phyloP scores from a whole-genome alignment of 2,888 invertebrate genomes.

The Caenorhabditis japonica region DNA sequence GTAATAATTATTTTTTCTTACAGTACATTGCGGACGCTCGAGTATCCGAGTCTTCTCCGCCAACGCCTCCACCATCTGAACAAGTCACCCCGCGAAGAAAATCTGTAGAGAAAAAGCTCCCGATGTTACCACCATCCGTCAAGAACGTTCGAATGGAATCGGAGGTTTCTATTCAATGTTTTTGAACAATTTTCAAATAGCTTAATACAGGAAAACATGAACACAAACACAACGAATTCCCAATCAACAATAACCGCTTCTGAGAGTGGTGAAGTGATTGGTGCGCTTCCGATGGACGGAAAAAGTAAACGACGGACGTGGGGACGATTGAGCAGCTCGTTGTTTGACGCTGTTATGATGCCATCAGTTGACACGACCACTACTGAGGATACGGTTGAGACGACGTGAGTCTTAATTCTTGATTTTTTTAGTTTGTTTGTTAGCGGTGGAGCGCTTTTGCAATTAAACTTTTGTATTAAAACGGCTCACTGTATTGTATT shows the following conservation, averaged over 20 bases:
- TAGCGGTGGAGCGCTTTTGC: not conserved
- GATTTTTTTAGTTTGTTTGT: not conserved
- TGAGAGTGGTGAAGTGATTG: conserved; percentile 22
- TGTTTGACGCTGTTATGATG: conserved; percentile 47
- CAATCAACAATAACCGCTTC: conserved; percentile 38
- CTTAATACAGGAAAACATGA: conserved; percentile 40
- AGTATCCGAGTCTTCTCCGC: conserved; percentile 20
- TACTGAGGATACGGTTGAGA: conserved; percentile 34
- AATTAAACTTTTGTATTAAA: too few relatives aligned
- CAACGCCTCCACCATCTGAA: not conserved
- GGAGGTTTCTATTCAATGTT: conserved; percentile 25
- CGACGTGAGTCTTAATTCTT: conserved; percentile 22
- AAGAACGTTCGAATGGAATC: conserved; percentile 37
- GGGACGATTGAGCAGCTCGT: conserved; percentile 43
- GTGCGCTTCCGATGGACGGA: conserved; percentile 4
- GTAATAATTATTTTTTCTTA: too few relatives aligned
- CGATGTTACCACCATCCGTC: too few relatives aligned
- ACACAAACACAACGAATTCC: conserved; percentile 42
- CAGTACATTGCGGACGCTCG: conserved; percentile 47
- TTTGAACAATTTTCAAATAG: not conserved
- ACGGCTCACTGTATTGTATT: too few relatives aligned
- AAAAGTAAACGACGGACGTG: conserved; percentile 45
- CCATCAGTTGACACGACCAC: conserved; percentile 51
- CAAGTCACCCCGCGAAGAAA: conserved; percentile 4
- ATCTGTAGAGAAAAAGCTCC: conserved; percentile 5